Evolutionary conservation across 2,888 invertebrate species (phyloP).

Genomic region (Dione juno): DNA sequence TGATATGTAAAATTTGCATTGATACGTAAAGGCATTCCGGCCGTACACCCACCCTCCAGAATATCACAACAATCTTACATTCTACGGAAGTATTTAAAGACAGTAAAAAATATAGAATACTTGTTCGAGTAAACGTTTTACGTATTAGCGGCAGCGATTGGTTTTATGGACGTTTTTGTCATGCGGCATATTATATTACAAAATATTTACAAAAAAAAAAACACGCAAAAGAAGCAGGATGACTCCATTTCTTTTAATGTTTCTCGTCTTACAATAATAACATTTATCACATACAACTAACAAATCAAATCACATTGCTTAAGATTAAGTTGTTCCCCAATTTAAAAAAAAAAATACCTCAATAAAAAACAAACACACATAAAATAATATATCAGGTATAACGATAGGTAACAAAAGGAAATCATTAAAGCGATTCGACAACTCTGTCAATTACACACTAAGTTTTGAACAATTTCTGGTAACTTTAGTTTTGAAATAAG

Average conservation of each 20-base stretch:
- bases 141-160: conserved; percentile 62
- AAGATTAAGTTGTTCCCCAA: conserved; percentile 81
- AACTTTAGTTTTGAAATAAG: conserved; percentile 74
- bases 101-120: conserved; percentile 49
- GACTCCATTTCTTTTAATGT: conserved; percentile 66
- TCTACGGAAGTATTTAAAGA: conserved; percentile 54
- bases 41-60: conserved; percentile 51
- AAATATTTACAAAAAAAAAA: conserved; percentile 65
- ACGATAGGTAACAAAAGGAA: conserved; percentile 77
- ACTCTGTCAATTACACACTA: conserved; percentile 67
- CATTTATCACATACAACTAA: conserved; percentile 79
- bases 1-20: conserved; percentile 49
- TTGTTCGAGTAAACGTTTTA: conserved; percentile 67
- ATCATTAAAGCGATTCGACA: conserved; percentile 74
- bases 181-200: conserved; percentile 66
- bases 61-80: conserved; percentile 69
- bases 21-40: conserved; percentile 65
- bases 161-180: conserved; percentile 69
- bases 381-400: conserved; percentile 76
- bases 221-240: conserved; percentile 72
- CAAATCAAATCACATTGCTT: conserved; percentile 80
- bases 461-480: conserved; percentile 80
- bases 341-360: conserved; percentile 62
- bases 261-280: conserved; percentile 63
- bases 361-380: conserved; percentile 64